Conservation (phyloP, 2,113 vertebrate species). For the Pao palembangensis region DNA sequence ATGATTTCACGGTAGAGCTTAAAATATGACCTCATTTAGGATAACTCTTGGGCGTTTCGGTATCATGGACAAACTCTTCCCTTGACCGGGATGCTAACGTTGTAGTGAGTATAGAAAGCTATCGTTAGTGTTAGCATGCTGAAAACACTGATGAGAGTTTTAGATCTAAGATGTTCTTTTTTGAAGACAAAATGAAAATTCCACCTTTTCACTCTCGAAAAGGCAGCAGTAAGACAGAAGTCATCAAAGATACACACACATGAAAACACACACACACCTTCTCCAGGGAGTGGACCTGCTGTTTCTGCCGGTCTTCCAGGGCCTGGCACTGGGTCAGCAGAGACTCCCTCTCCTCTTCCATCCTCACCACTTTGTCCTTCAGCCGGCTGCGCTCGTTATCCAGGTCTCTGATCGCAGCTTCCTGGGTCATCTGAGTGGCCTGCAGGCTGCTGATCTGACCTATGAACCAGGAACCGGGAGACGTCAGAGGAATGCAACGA, state of each 20-base stretch:
- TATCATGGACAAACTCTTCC: not conserved
- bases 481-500: not conserved
- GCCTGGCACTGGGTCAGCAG: conserved; percentile 87
- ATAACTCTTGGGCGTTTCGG: too few relatives aligned
- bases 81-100: too few relatives aligned
- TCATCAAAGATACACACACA: not conserved
- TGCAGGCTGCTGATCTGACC: conserved; percentile 98
- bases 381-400: conserved; percentile 92
- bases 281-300: conserved; percentile 88
- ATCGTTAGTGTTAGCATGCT: too few relatives aligned
- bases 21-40: too few relatives aligned
- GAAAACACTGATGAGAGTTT: too few relatives aligned
- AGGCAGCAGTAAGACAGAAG: not conserved
- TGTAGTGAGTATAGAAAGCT: too few relatives aligned
- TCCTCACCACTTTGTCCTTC: conserved; percentile 87
- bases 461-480: conserved; percentile 42
- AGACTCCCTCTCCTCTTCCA: conserved; percentile 90
- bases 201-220: not conserved
- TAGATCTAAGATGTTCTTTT: too few relatives aligned
- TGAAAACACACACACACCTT: conserved; percentile 76
- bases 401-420: conserved; percentile 94
- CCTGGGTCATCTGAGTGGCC: conserved; percentile 96
- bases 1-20: too few relatives aligned
- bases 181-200: too few relatives aligned
- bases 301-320: conserved; percentile 88